Base-by-base conservation (phyloP, 2,888 invertebrate genomes). In the Tyria jacobaeae region DNA sequence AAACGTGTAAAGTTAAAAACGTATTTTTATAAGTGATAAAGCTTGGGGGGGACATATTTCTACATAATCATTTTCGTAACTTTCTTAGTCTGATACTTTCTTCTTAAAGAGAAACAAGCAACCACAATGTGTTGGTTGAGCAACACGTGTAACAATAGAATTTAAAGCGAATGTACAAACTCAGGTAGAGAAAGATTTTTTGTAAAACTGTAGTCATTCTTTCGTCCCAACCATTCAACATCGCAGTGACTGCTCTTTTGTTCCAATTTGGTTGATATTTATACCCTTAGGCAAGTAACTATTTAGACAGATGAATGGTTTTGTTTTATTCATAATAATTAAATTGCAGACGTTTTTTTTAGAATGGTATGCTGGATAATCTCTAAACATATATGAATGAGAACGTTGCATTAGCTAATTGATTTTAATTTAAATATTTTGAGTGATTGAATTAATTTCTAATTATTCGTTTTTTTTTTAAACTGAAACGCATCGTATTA, bases 111-210 rank as follows among this genome's bases (percentile, higher is more conserved):
- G 48, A 58, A 54, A 57, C 55, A 52, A 47, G 62, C 47, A 47
- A 48, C 50, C 50, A 62, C 52, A 50, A 55, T 27, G n/a, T 56
- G 65, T 65, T 55, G 52, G 60, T 60, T 63, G 27, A 66, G 54
- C 58, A 66, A 68, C 64, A 66, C 41, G 60, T 71, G 71, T 74
- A 80, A 87, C 87, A 87, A 87, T 84, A 81, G 81, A 83, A 68
- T 73, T 70, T 75, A 67, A 80, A 71, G 64, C 80, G 77, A 83
- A 84, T 84, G 82, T 84, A 80, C 79, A 75, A 68, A 60, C 81
- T 74, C 91, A 90, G 91, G 91, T 91, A 90, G 85, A 85, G 70
- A 70, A 68, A 75, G 64, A 57, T 60, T 71, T 76, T 86, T 86
- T 80, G 73, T 76, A 63, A 69, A 72, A 68, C 73, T 60, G 70